A percentile compares a stretch with the other conserved stretches of the same genome.
phyloP scores from a whole-genome alignment of 2,113 vertebrate species.

The Larimichthys crocea region DNA sequence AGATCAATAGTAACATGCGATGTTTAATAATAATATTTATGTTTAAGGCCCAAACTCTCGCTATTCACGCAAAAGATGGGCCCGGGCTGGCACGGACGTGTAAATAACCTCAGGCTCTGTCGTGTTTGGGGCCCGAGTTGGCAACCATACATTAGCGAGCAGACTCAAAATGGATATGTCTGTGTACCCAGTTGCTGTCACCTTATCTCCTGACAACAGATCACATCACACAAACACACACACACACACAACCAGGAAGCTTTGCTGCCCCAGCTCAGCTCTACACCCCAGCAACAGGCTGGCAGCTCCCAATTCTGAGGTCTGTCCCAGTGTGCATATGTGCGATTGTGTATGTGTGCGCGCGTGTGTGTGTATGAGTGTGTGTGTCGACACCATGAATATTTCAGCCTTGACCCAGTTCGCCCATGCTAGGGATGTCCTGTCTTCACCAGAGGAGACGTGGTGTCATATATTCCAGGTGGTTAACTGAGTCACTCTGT shows the following conservation, averaged over 20 bases:
- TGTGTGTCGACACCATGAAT: constrained; percentile 70
- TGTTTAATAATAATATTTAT: constrained; percentile 34
- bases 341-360: constrained; percentile 1
- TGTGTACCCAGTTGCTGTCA: constrained; percentile 69
- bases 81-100: constrained; percentile 26
- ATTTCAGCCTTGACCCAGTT: constrained; percentile 82
- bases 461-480: constrained; percentile 77
- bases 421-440: constrained; percentile 72
- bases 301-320: constrained; percentile 50
- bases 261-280: constrained; percentile 31
- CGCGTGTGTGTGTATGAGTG: too few species aligned
- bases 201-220: constrained; percentile 71
- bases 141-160: constrained; percentile 43
- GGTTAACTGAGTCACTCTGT: constrained; percentile 78
- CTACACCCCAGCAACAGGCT: constrained; percentile 56
- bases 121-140: constrained; percentile 10
- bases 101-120: constrained; percentile 47
- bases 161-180: constrained; percentile 53
- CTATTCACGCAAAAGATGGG: not conserved
- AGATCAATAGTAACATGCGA: constrained; percentile 35
- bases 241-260: constrained; percentile 20
- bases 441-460: constrained; percentile 73
- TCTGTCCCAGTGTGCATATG: constrained; percentile 45
- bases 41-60: constrained; percentile 11
- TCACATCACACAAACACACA: constrained; percentile 47